Evolutionary conservation across 2,888 invertebrate species (phyloP), one percentile per base, ranked within the genome.

Genomic region (Papilio elwesi): DNA sequence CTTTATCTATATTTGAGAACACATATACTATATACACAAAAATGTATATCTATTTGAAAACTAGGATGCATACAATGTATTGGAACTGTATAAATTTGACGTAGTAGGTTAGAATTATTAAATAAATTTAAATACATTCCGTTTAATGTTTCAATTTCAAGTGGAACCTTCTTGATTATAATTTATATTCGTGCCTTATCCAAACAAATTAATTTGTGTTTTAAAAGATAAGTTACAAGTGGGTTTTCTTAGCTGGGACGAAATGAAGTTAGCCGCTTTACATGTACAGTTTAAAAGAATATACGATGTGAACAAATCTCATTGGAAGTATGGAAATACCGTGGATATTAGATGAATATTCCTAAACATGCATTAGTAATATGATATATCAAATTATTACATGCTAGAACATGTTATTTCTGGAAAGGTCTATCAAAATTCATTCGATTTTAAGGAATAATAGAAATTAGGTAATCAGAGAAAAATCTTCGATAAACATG

Each of bases 41-140:
- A 59, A 36, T 59, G 59, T 59, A 9, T 36, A 7, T 59, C n/a
- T n/a, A 38, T 59, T 4, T 59, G 59, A 6, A 59, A 59, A 36
- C 13, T 38, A 13, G 59, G 36, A 59, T 59, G 38, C 4, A n/a
- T 7, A 43, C 43, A 43, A 43, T 43, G 43, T 13, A 59, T 38
- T 59, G 38, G 11, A 59, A 13, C 4, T 57, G 6, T 13, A 38
- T 38, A 4, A 8, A 38, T 59, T 13, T 59, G 59, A 59, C 59
- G 59, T 59, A 59, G 57, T 59, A n/a, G 38, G n/a, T 59, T 38
- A 59, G 38, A 38, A 59, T n/a, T 59, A 59, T n/a, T 38, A 38
- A 59, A n/a, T 26, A 26, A 59, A 9, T 36, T 36, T 36, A 11
- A 6, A 12, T 36, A 59, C 38, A 7, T 47, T 11, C 11, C 15